phyloP scores from a whole-genome alignment of 92 coral and sea anemone genomes.

The Epizoanthus scotinus region DNA sequence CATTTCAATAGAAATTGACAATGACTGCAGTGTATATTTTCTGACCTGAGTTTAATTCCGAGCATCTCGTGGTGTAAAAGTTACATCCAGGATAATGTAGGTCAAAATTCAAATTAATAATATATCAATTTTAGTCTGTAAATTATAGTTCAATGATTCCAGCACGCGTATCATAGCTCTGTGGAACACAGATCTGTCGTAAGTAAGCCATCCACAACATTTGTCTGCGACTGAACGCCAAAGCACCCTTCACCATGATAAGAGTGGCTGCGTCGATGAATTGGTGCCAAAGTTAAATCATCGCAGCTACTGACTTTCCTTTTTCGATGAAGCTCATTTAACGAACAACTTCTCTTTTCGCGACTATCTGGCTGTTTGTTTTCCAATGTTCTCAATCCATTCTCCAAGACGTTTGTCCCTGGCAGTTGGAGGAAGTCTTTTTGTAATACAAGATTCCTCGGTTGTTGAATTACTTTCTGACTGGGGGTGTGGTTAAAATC shows the following conservation, averaged over 20 bases:
- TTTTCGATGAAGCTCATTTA: not conserved
- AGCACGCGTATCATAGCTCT: not conserved
- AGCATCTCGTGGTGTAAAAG: too few species aligned
- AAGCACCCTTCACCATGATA: not conserved
- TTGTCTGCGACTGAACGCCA: not conserved
- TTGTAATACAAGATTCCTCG: not conserved
- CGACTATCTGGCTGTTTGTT: not conserved
- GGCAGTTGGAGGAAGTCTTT: constrained; percentile 14
- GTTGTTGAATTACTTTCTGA: not conserved
- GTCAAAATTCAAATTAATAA: too few species aligned
- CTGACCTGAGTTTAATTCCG: too few species aligned
- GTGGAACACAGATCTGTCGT: constrained; percentile 32
- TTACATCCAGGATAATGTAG: too few species aligned
- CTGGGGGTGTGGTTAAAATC: constrained; percentile 7
- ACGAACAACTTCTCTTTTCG: not conserved
- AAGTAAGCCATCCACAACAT: constrained; percentile 16
- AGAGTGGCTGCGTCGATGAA: constrained; percentile 1
- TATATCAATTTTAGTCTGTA: not conserved
- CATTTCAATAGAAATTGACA: too few species aligned
- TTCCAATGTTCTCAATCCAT: not conserved
- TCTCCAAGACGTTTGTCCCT: not conserved
- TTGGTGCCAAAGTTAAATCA: not conserved
- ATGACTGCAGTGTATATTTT: too few species aligned
- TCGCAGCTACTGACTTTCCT: not conserved
- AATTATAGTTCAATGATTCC: not conserved